phyloP scores from a whole-genome alignment of 2,113 vertebrate species.

The Nycticryphes semicollaris region DNA sequence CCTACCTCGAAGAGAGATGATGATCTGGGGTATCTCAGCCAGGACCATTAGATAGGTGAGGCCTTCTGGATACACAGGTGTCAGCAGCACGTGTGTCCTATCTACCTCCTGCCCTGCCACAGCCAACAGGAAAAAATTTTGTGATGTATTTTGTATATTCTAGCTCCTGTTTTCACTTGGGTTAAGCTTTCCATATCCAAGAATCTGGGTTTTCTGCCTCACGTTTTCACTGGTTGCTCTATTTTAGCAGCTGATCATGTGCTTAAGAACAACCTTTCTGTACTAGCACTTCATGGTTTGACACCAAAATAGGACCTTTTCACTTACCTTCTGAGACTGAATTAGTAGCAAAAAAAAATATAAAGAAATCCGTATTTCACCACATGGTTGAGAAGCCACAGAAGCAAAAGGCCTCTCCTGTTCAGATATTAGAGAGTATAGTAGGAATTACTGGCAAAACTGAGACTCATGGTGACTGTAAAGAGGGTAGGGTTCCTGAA shows the following conservation, averaged over 20 bases:
- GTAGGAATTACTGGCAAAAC: background rate
- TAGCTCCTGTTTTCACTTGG: background rate
- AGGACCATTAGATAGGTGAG: background rate
- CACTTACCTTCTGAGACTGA: background rate
- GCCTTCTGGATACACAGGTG: background rate
- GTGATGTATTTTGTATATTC: rapidly evolving
- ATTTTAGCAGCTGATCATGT: background rate
- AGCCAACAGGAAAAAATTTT: background rate
- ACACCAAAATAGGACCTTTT: background rate
- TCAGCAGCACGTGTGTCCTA: background rate
- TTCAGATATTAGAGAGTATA: background rate
- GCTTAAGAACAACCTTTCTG: background rate
- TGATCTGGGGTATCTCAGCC: background rate
- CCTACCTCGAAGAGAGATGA: background rate
- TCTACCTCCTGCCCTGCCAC: background rate
- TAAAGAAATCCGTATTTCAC: background rate
- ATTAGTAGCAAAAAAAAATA: background rate
- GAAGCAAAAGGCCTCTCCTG: background rate
- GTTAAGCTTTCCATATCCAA: background rate
- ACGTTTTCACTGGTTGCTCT: background rate
- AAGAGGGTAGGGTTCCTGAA: background rate
- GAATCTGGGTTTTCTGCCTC: background rate
- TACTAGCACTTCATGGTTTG: background rate
- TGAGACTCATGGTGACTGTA: background rate
- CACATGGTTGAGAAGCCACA: background rate